Conservation (phyloP, 2,888 invertebrate species). For the Spisula solida region DNA sequence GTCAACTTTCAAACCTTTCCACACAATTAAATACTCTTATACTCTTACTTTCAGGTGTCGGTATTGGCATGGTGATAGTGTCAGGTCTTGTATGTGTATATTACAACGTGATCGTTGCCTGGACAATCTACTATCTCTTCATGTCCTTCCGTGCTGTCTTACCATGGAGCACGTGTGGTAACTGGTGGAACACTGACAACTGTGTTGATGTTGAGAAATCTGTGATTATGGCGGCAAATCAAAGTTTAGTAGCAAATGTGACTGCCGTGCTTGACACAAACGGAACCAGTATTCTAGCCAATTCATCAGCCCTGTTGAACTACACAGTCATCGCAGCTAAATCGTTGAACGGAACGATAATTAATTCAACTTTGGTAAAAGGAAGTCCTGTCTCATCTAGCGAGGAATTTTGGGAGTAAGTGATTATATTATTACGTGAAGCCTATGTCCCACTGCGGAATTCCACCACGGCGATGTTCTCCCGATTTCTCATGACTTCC, state of each 20-base stretch:
- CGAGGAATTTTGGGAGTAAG: slow-evolving; percentile 85
- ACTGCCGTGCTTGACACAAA: slow-evolving; percentile 15
- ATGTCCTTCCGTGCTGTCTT: slow-evolving; percentile 85
- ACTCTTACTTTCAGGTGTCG: slow-evolving; percentile 85
- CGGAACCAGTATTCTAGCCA: slow-evolving; percentile 22
- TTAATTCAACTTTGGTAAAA: slow-evolving; percentile 6
- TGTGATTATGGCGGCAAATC: slow-evolving; percentile 34
- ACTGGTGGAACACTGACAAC: slow-evolving; percentile 85
- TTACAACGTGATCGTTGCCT: slow-evolving; percentile 88
- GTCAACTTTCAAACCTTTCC: too few species aligned
- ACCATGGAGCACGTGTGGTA: slow-evolving; percentile 87
- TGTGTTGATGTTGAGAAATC: slow-evolving; percentile 72
- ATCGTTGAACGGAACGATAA: neutral
- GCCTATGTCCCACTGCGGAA: too few species aligned
- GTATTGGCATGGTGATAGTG: slow-evolving; percentile 87
- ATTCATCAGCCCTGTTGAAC: slow-evolving; percentile 17
- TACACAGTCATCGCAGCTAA: slow-evolving; percentile 35
- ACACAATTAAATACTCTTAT: too few species aligned
- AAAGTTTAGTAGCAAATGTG: neutral
- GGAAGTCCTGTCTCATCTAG: slow-evolving; percentile 73
- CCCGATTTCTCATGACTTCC: too few species aligned
- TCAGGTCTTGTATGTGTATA: slow-evolving; percentile 87
- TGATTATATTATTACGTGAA: slow-evolving; percentile 41
- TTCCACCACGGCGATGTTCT: too few species aligned
- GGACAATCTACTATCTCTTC: slow-evolving; percentile 87